phyloP scores from a whole-genome alignment of 1,140 invertebrate species.

The Drosophila nigrodunni region DNA sequence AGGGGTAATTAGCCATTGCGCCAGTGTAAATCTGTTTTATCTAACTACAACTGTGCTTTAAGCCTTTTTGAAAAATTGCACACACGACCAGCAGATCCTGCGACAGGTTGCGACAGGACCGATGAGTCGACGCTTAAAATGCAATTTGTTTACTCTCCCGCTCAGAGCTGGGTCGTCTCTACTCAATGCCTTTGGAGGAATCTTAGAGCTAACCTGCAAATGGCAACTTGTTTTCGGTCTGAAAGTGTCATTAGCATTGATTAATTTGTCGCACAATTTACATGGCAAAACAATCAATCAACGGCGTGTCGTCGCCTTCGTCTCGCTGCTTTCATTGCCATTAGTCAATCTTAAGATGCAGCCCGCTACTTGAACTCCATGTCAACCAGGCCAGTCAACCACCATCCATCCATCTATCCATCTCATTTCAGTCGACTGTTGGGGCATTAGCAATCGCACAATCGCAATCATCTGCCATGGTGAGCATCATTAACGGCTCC shows the following conservation, averaged over 20 bases:
- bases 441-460: slow-evolving; percentile 64
- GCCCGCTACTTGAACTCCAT: slow-evolving; percentile 68
- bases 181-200: slow-evolving; percentile 38
- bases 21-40: slow-evolving; percentile 76
- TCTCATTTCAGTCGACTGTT: slow-evolving; percentile 40
- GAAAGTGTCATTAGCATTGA: slow-evolving; percentile 84
- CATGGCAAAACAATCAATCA: slow-evolving; percentile 84
- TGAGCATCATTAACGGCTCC: slow-evolving; percentile 75
- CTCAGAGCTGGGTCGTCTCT: slow-evolving; percentile 23
- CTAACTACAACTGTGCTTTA: slow-evolving; percentile 51
- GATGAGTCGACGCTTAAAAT: slow-evolving; percentile 72
- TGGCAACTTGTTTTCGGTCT: slow-evolving; percentile 62
- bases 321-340: slow-evolving; percentile 58
- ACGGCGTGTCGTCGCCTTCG: slow-evolving; percentile 59
- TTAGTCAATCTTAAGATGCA: slow-evolving; percentile 79
- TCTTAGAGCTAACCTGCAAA: slow-evolving; percentile 52
- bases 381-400: slow-evolving; percentile 57
- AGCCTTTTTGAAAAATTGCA: slow-evolving; percentile 73
- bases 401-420: slow-evolving; percentile 49
- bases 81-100: slow-evolving; percentile 35
- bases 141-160: slow-evolving; percentile 61
- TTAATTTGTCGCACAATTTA: slow-evolving; percentile 83
- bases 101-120: slow-evolving; percentile 14
- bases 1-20: slow-evolving; percentile 67
- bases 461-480: slow-evolving; percentile 69